These are phyloP conservation scores for Helleia helle DNA, from an alignment of 2,888 invertebrate species.

Conservation along the genomic window DNA sequence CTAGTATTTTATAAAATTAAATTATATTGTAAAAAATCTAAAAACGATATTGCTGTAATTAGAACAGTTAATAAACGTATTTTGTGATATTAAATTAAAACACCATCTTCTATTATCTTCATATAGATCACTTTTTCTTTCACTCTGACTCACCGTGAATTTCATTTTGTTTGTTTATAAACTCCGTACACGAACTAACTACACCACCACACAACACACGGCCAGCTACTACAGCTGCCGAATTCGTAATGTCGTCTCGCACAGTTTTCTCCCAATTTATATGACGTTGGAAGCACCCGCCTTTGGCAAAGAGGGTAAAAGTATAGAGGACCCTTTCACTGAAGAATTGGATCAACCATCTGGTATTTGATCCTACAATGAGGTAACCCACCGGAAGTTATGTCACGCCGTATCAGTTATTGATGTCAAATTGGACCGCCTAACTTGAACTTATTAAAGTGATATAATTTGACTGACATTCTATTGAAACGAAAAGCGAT, in stretches of 20 bases:
- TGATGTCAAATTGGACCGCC: constrained; percentile 22
- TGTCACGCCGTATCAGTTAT: constrained; percentile 50
- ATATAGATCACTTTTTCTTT: constrained; percentile 20
- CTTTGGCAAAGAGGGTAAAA: constrained; percentile 55
- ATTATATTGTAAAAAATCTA: too few relatives aligned
- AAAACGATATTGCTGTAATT: too few relatives aligned
- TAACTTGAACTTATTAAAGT: too few relatives aligned
- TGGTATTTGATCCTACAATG: constrained; percentile 62
- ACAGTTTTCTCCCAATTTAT: constrained; percentile 70
- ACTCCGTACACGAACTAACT: constrained; percentile 35
- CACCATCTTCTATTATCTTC: too few relatives aligned
- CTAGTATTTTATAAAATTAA: too few relatives aligned
- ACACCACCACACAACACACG: constrained; percentile 40
- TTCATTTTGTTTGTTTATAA: constrained; percentile 64
- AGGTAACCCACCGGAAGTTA: constrained; percentile 63
- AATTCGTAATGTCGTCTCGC: constrained; percentile 69
- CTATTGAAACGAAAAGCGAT: too few relatives aligned
- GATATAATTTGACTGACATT: too few relatives aligned
- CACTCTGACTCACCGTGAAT: constrained; percentile 68
- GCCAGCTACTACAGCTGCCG: constrained; percentile 62
- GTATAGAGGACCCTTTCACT: constrained; percentile 71
- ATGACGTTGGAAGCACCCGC: constrained; percentile 53
- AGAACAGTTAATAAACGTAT: too few relatives aligned
- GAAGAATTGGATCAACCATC: constrained; percentile 65
- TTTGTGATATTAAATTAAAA: too few relatives aligned